A percentile compares a stretch with the other conserved stretches of the same genome.
These are phyloP conservation scores for Sthenelais limicola DNA, from an alignment of 2,888 invertebrate genomes.

Conservation along the genomic window DNA sequence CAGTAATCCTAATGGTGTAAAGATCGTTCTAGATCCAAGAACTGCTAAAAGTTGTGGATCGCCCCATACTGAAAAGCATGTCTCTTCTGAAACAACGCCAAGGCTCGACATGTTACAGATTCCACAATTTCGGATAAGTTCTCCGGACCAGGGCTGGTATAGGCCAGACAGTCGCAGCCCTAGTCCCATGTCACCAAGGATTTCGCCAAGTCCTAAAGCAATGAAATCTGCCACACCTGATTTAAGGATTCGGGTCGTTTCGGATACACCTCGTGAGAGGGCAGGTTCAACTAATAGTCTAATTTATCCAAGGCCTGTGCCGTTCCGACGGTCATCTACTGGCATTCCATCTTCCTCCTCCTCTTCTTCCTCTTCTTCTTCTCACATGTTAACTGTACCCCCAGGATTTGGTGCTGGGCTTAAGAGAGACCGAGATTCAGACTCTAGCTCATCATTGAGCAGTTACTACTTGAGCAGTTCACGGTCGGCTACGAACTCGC, in stretches of 20 bases:
- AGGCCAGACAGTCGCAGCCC: slow-evolving; percentile 38
- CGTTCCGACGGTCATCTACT: background rate
- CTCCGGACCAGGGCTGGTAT: slow-evolving; percentile 46
- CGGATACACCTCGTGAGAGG: slow-evolving; percentile 7
- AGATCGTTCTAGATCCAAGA: too few species aligned
- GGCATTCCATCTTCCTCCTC: background rate
- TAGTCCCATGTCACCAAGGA: slow-evolving; percentile 46
- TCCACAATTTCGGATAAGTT: slow-evolving; percentile 42
- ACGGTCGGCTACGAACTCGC: slow-evolving; percentile 55
- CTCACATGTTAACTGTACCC: slow-evolving; percentile 36
- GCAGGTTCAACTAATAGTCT: slow-evolving; percentile 2
- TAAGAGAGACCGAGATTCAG: slow-evolving; percentile 22
- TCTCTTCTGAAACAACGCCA: slow-evolving; percentile 21
- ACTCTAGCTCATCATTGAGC: slow-evolving; percentile 46
- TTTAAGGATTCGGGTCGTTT: slow-evolving; percentile 3
- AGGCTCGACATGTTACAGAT: slow-evolving; percentile 41
- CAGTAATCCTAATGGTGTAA: too few species aligned
- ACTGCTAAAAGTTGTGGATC: too few species aligned
- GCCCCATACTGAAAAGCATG: too few species aligned
- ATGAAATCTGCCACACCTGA: slow-evolving; percentile 37
- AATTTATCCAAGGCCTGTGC: background rate
- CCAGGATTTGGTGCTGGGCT: background rate
- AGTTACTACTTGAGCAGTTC: slow-evolving; percentile 59
- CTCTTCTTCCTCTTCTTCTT: slow-evolving; percentile 30
- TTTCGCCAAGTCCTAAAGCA: slow-evolving; percentile 43